Percentiles rank a stretch among this genome's conserved stretches.
Evolutionary conservation across 2,888 invertebrate genomes (phyloP).

Genomic region (Hoplodrina ambigua): DNA sequence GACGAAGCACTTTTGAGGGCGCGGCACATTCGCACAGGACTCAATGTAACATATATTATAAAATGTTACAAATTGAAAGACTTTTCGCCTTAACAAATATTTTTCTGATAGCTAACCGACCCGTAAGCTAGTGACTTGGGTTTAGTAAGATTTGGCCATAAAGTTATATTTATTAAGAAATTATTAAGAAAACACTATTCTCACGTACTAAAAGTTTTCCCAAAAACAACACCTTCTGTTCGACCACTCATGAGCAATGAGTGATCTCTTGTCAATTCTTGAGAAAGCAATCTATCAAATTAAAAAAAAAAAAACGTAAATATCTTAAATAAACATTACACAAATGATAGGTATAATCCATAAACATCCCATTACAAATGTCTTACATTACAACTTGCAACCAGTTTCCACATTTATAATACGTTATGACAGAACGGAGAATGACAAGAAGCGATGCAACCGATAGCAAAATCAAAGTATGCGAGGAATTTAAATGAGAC

Average conservation of each 20-base stretch:
- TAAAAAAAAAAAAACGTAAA: background rate
- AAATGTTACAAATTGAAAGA: too few species aligned
- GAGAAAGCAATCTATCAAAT: background rate
- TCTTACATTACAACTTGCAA: slow-evolving; percentile 17
- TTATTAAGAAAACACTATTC: background rate
- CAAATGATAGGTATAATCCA: slow-evolving; percentile 10
- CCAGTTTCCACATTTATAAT: slow-evolving; percentile 41
- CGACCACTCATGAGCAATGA: too few species aligned
- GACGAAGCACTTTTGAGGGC: too few species aligned
- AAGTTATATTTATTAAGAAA: too few species aligned
- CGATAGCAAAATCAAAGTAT: slow-evolving; percentile 46
- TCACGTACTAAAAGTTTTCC: too few species aligned
- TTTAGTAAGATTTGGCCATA: too few species aligned
- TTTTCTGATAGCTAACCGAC: too few species aligned
- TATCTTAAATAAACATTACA: background rate
- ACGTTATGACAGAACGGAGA: slow-evolving; percentile 55
- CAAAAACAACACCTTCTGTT: background rate
- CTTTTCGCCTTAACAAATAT: too few species aligned
- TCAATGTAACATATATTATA: too few species aligned
- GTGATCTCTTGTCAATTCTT: background rate
- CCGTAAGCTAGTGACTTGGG: too few species aligned
- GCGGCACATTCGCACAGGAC: too few species aligned
- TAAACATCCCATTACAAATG: slow-evolving; percentile 37
- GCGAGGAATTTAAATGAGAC: slow-evolving; percentile 56
- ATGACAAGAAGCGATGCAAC: slow-evolving; percentile 52